Base-by-base conservation (phyloP, 2,797 vertebrate genomes). In the Etheostoma nigrum region DNA sequence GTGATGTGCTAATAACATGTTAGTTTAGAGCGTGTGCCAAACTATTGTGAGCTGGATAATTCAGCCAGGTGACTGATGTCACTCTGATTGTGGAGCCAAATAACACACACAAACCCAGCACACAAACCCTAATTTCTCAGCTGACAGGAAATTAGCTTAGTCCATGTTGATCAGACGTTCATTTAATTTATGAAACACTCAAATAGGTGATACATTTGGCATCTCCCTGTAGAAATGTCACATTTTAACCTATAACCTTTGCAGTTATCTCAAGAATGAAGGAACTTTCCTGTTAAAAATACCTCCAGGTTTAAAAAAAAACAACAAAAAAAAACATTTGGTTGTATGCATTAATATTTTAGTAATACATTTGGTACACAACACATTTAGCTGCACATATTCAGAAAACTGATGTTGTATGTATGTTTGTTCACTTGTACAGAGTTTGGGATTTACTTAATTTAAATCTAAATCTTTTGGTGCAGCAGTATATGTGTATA, bases 201-300 rank as follows among this genome's bases (percentile, higher is more conserved):
- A 82, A 18, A 61, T 70, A 75, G 76, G 88, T 89, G 89, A 84
- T 67, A 84, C 66, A 83, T 93, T 86, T 89, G 59, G 62, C 86
- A 77, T 76, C 68, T 21, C 44, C 14, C n/a, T 78, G 80, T 65
- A n/a, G 58, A 83, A 82, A 88, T 90, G 69, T 65, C 64, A 60
- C 74, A 63, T 78, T 73, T 83, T 67, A 65, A 82, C 74, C 78
- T 84, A 1, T 79, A 55, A 62, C 81, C 77, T 82, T 70, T 73
- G 48, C 53, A 65, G 16, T 78, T 72, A 80, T 66, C 23, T 67
- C 63, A 73, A 19, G 62, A 51, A 8, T 21, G 18, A 54, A 42
- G 48, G 11, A 44, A 53, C 62, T 60, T 58, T 76, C 25, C 48
- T 23, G 18, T 68, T 47, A 23, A 19, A 74, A 72, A 77, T 69